A percentile compares a stretch with the other conserved stretches of the same genome.
Conservation (phyloP, 1,140 invertebrate species). For the Eubasilissa regina region DNA sequence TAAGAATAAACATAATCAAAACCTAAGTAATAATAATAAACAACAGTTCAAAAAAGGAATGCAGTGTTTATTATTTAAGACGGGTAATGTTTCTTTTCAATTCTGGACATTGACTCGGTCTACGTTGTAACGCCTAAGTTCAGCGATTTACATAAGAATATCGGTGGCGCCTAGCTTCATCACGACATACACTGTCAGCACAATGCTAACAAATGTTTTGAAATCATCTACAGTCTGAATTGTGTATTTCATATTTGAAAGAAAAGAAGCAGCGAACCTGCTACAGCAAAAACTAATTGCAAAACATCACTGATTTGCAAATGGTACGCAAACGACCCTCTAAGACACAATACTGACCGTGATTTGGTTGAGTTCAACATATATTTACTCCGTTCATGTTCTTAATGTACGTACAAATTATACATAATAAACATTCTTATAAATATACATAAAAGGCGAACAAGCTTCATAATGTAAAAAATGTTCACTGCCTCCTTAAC, state of each 20-base stretch:
- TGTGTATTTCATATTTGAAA: neutral
- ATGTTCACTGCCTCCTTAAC: too few species aligned
- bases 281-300: neutral
- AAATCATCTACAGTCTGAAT: neutral
- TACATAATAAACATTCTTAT: too few species aligned
- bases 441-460: too few species aligned
- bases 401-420: too few species aligned
- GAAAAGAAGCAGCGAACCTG: neutral
- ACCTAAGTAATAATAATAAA: too few species aligned
- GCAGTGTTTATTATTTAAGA: neutral
- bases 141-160: constrained; percentile 9
- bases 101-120: constrained; percentile 13
- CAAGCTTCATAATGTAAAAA: too few species aligned
- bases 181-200: neutral
- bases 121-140: neutral
- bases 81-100: neutral
- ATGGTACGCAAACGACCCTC: neutral
- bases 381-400: too few species aligned
- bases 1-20: too few species aligned
- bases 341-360: neutral
- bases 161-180: constrained; percentile 4
- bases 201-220: too few species aligned
- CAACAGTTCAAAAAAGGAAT: too few species aligned
- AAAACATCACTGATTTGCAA: neutral
- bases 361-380: neutral